Conservation (phyloP, 2,113 vertebrate species). For the Engraulis encrasicolus region DNA sequence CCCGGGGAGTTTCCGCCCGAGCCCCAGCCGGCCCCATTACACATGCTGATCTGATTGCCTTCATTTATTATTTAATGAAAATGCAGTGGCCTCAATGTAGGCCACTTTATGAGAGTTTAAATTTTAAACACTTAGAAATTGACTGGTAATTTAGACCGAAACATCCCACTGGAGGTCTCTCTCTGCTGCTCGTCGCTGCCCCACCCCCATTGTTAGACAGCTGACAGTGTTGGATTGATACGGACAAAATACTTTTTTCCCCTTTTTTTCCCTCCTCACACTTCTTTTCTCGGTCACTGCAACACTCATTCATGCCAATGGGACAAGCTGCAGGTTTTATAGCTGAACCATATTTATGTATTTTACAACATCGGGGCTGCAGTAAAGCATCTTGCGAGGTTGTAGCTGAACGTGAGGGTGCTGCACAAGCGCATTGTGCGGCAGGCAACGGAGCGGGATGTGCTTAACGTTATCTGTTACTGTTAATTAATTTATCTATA, state of each 20-base stretch:
- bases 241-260: not conserved
- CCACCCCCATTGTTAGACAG: slow-evolving; percentile 18
- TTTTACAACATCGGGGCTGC: not conserved
- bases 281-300: not conserved
- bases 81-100: slow-evolving; percentile 68
- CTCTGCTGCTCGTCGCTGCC: not conserved
- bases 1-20: slow-evolving; percentile 58
- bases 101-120: slow-evolving; percentile 76
- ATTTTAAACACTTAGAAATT: slow-evolving; percentile 75
- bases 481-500: slow-evolving; percentile 34
- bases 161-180: slow-evolving; percentile 56
- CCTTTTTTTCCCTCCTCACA: too few species aligned
- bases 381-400: not conserved
- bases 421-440: not conserved
- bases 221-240: not conserved
- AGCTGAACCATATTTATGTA: not conserved
- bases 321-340: not conserved
- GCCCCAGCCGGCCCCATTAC: slow-evolving; percentile 68
- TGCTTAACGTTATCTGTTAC: not conserved
- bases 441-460: not conserved
- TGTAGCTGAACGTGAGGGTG: not conserved
- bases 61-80: slow-evolving; percentile 75
- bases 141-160: slow-evolving; percentile 66
- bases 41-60: slow-evolving; percentile 70
- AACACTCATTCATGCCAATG: not conserved